Evolutionary conservation across 2,888 invertebrate species (phyloP).

Genomic region (Tetheella fluctuosa): DNA sequence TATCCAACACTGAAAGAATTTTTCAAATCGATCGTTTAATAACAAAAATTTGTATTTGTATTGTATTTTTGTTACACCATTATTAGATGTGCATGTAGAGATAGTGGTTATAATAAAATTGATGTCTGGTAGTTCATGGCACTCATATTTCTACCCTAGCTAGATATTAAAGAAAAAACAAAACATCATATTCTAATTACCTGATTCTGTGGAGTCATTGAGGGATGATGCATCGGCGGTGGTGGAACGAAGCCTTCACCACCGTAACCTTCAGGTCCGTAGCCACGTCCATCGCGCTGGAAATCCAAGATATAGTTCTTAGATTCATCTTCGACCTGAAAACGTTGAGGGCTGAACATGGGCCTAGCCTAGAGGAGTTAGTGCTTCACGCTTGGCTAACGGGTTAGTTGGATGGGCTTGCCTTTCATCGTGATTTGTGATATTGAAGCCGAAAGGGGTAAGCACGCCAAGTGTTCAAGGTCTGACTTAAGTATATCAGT

Average conservation of each 20-base stretch:
- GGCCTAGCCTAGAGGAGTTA: conserved; percentile 6
- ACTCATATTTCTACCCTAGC: no score
- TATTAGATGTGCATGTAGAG: no score
- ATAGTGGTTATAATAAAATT: no score
- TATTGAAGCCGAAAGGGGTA: background rate
- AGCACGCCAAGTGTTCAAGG: no score
- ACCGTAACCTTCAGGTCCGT: conserved; percentile 76
- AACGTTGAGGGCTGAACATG: background rate
- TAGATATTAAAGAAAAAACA: no score
- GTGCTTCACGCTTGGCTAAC: conserved; percentile 2
- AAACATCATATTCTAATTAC: conserved; percentile 41
- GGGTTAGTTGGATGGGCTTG: background rate
- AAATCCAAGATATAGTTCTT: conserved; percentile 18
- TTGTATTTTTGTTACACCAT: no score
- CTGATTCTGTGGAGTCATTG: conserved; percentile 80
- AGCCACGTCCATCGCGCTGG: conserved; percentile 77
- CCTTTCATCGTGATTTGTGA: background rate
- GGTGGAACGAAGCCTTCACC: conserved; percentile 77
- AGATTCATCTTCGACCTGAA: conserved; percentile 3
- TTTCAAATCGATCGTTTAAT: no score
- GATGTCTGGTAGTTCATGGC: no score
- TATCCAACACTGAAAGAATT: no score
- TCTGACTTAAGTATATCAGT: no score
- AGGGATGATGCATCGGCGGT: conserved; percentile 78
- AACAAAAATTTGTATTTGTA: no score